Evolutionary conservation across 2,113 vertebrate genomes (phyloP), one percentile per base, ranked within the genome.

Genomic region (Datnioides undecimradiatus): DNA sequence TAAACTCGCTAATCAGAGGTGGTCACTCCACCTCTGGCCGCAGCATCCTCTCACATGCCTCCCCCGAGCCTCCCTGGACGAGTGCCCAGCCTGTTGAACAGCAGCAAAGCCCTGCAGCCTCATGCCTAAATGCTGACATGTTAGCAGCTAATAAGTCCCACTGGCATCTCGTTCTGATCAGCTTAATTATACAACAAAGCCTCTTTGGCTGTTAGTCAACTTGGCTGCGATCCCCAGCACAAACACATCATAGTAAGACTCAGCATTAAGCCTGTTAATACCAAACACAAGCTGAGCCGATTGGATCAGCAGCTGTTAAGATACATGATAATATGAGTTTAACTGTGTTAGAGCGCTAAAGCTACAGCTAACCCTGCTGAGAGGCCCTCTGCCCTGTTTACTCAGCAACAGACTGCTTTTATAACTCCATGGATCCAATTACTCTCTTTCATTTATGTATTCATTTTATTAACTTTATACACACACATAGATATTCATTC

Each of bases 161-260:
- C 46, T 23, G 45, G 71, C 82, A 72, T 54, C 71, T 80, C 48
- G n/a, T 68, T 73, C 55, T 59, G 72, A 75, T 77, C 59, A 63
- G 65, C 66, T 76, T 79, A 79, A 85, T 79, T 72, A 63, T 57
- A 46, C 62, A 40, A 75, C 66, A 83, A 79, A 88, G 43, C 55
- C 65, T 19, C 34, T 33, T 60, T 73, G 77, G 77, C 76, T 83
- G 49, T 64, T 46, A 48, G 57, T 73, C 72, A 75, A 63, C 41
- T 70, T 65, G 70, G 57, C 75, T 43, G 31, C 46, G 43, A 36
- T 80, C 55, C 62, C 57, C 27, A 49, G n/a, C 46, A 34, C 75
- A 41, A 19, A 23, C 31, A 21, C 63, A 73, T 73, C 63, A 36
- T 55, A 67, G 41, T 36, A 23, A 57, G 64, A 57, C 38, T 79